phyloP scores from a whole-genome alignment of 2,113 vertebrate genomes.

The Lucifuga dentata region DNA sequence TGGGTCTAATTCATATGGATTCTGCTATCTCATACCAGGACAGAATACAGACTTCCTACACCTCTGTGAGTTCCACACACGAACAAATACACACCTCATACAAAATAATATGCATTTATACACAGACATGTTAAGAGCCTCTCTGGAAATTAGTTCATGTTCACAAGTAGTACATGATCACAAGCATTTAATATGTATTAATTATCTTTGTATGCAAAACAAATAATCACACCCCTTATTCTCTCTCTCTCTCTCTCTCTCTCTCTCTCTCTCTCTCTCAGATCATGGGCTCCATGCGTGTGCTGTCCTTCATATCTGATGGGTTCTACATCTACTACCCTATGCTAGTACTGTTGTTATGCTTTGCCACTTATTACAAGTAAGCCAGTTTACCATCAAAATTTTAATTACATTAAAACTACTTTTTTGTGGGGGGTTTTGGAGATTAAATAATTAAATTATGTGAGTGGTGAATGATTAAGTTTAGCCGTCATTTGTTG shows the following conservation, averaged over 20 bases:
- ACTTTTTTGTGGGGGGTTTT: too few relatives aligned
- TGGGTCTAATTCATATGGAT: slow-evolving; percentile 97
- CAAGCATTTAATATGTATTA: background rate
- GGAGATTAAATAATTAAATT: too few relatives aligned
- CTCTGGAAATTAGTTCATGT: background rate
- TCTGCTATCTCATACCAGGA: slow-evolving; percentile 89
- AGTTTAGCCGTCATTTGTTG: too few relatives aligned
- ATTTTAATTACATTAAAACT: too few relatives aligned
- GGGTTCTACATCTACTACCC: slow-evolving; percentile 98
- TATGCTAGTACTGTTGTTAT: slow-evolving; percentile 93
- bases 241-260: background rate
- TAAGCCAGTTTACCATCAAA: too few relatives aligned
- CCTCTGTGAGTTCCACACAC: slow-evolving; percentile 85
- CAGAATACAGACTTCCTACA: slow-evolving; percentile 91
- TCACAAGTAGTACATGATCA: too few relatives aligned
- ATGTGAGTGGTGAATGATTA: too few relatives aligned
- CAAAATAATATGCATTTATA: background rate
- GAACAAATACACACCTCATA: background rate
- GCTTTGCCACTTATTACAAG: slow-evolving; percentile 94
- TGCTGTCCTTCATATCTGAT: slow-evolving; percentile 93
- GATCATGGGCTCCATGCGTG: slow-evolving; percentile 96
- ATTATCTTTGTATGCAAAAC: background rate
- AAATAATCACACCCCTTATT: too few relatives aligned
- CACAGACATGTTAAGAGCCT: background rate
- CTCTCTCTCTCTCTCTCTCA: slow-evolving; percentile 53